Base-by-base conservation (phyloP, 2,113 vertebrate genomes). In the Athene noctua region DNA sequence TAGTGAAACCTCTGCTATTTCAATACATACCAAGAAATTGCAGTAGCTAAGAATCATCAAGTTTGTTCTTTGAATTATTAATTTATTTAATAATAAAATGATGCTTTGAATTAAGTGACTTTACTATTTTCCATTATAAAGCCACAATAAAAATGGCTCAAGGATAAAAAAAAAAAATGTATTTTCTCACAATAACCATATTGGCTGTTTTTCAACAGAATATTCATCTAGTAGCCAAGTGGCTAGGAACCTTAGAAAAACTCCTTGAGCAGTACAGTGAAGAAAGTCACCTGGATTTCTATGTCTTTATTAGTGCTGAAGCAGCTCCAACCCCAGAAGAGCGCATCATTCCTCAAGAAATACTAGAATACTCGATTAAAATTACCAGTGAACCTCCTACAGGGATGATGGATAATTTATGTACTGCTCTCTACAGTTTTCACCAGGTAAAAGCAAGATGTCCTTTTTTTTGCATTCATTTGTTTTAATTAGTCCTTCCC, bases 311-410 rank as follows among this genome's bases (percentile, higher is more conserved):
- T 94, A 99, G 98, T 23, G 98, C 98, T 10, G 97, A 99, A 94
- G 94, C 98, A n/a, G 97, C 98, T 22, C 87, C 96, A 38, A 90
- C 66, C 9, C 96, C 97, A 21, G 97, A 98, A 51, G 96, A 98
- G 59, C 98, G 98, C 38, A 46, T 98, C 16, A 98, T 99, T 95
- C 98, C 98, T 63, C 96, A 98, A 94, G 98, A 98, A 80, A 98
- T 98, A 32, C 93, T 98, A 90, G 98, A 99, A 95, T 98, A 98
- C 30, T 97, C 97, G 27, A 97, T 99, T 90, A 99, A 99, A 97
- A 98, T 99, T 93, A 98, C 98, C 38, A 98, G 96, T 26, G 98
- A 99, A 73, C 98, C 97, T 11, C 98, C 98, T 67, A 97, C 97
- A 13, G 98, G 98, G 49, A 98, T 99, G 98, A 96, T 98, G 16